Evolutionary conservation across 2,113 vertebrate genomes (phyloP).

Genomic region (Zingel zingel): DNA sequence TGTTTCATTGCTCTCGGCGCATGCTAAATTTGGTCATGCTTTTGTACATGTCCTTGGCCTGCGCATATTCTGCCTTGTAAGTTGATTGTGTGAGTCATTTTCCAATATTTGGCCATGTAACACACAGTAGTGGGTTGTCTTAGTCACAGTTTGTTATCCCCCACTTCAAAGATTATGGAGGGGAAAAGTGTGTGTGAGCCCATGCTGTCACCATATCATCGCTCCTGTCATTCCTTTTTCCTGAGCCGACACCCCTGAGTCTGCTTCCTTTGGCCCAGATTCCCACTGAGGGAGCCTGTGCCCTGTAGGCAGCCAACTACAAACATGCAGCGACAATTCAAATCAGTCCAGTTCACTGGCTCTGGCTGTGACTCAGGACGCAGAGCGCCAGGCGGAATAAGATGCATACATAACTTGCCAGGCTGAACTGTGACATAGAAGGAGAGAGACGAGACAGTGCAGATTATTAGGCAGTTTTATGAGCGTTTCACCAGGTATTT

Average conservation of each 20-base stretch:
- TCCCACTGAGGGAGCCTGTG: slow-evolving; percentile 51
- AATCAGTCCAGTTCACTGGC: slow-evolving; percentile 71
- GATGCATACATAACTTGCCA: slow-evolving; percentile 50
- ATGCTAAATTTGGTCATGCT: slow-evolving; percentile 41
- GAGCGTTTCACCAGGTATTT: slow-evolving; percentile 45
- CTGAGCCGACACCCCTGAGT: slow-evolving; percentile 55
- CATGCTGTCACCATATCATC: slow-evolving; percentile 44
- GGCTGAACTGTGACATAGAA: slow-evolving; percentile 29
- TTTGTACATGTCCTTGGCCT: slow-evolving; percentile 40
- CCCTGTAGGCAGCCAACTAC: slow-evolving; percentile 61
- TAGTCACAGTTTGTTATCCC: slow-evolving; percentile 49
- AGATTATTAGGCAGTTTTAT: slow-evolving; percentile 12
- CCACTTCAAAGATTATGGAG: slow-evolving; percentile 42
- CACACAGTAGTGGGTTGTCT: slow-evolving; percentile 6
- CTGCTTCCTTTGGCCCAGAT: slow-evolving; percentile 58
- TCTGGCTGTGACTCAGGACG: slow-evolving; percentile 71
- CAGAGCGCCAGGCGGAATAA: slow-evolving; percentile 49
- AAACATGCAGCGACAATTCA: slow-evolving; percentile 74
- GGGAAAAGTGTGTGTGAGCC: slow-evolving; percentile 20
- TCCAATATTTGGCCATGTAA: slow-evolving; percentile 22
- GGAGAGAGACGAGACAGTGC: not conserved
- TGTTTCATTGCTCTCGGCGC: slow-evolving; percentile 38
- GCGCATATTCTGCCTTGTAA: slow-evolving; percentile 19
- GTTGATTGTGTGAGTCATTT: slow-evolving; percentile 44
- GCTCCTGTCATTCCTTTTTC: slow-evolving; percentile 30